Evolutionary conservation across 2,888 invertebrate species (phyloP).

Genomic region (Leptura quadrifasciata): DNA sequence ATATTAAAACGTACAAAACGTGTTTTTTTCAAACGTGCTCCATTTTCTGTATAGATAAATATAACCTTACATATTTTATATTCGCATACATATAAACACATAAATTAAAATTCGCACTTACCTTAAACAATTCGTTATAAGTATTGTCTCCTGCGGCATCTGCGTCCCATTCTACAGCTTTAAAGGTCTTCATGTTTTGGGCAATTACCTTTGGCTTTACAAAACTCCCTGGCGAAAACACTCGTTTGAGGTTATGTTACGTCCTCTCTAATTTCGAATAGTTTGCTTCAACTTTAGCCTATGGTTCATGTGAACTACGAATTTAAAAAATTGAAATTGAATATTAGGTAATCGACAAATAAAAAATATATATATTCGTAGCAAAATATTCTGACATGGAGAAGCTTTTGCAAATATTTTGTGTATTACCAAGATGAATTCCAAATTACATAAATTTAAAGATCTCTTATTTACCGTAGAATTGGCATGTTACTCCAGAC

Average conservation of each 20-base stretch:
- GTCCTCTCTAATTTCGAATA: neutral
- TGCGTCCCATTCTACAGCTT: slow-evolving; percentile 55
- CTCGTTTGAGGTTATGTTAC: neutral
- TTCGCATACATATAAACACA: no score
- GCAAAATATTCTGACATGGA: no score
- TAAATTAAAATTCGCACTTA: slow-evolving; percentile 46
- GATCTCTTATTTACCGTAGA: no score
- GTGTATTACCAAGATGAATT: no score
- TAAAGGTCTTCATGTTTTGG: slow-evolving; percentile 52
- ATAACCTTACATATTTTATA: neutral
- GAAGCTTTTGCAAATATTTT: no score
- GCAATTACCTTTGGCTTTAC: neutral
- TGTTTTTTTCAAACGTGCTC: no score
- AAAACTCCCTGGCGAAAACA: neutral
- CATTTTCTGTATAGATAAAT: neutral
- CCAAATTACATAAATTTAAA: no score
- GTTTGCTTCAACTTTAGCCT: neutral
- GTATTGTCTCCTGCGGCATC: slow-evolving; percentile 51
- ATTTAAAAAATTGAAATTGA: neutral
- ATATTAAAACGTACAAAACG: no score
- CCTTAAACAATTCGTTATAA: slow-evolving; percentile 58
- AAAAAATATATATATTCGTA: no score
- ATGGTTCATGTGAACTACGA: neutral
- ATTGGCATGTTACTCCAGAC: no score
- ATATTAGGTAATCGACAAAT: no score